Conservation (phyloP, 2,888 invertebrate genomes). For the Aleiodes testaceus region DNA sequence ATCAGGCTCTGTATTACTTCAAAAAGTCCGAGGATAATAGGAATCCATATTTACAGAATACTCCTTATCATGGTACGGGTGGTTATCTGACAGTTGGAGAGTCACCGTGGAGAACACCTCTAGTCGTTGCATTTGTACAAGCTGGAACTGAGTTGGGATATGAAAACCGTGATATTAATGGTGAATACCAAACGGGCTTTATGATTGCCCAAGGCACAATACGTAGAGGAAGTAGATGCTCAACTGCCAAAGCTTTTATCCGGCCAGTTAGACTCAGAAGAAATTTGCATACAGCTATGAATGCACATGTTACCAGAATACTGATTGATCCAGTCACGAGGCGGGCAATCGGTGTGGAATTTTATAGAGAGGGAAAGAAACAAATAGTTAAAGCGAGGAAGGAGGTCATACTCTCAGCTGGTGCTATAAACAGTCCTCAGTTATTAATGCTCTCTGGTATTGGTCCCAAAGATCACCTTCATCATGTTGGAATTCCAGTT, state of each 20-base stretch:
- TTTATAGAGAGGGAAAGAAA: slow-evolving; percentile 81
- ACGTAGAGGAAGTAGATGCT: slow-evolving; percentile 84
- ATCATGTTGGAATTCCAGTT: slow-evolving; percentile 81
- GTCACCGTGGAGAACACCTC: slow-evolving; percentile 87
- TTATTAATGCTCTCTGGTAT: slow-evolving; percentile 93
- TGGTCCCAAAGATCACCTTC: slow-evolving; percentile 82
- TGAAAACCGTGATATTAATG: slow-evolving; percentile 87
- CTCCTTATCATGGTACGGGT: slow-evolving; percentile 81
- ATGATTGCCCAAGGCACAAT: slow-evolving; percentile 90
- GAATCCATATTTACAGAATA: slow-evolving; percentile 85
- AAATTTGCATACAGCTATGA: slow-evolving; percentile 87
- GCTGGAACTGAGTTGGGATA: slow-evolving; percentile 89
- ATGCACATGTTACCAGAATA: slow-evolving; percentile 85
- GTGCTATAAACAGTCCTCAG: slow-evolving; percentile 93
- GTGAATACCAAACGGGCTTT: slow-evolving; percentile 85
- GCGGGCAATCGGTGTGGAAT: slow-evolving; percentile 87
- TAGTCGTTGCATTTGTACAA: slow-evolving; percentile 88
- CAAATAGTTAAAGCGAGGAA: slow-evolving; percentile 83
- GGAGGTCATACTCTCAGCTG: slow-evolving; percentile 91
- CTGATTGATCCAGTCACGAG: slow-evolving; percentile 83
- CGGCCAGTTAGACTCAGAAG: slow-evolving; percentile 83
- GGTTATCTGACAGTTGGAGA: slow-evolving; percentile 88
- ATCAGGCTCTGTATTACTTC: slow-evolving; percentile 89
- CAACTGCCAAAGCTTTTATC: slow-evolving; percentile 90
- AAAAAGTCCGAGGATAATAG: slow-evolving; percentile 92